These are phyloP conservation scores for Holacanthus passer DNA, from an alignment of 2,113 vertebrate genomes.

Conservation along the genomic window DNA sequence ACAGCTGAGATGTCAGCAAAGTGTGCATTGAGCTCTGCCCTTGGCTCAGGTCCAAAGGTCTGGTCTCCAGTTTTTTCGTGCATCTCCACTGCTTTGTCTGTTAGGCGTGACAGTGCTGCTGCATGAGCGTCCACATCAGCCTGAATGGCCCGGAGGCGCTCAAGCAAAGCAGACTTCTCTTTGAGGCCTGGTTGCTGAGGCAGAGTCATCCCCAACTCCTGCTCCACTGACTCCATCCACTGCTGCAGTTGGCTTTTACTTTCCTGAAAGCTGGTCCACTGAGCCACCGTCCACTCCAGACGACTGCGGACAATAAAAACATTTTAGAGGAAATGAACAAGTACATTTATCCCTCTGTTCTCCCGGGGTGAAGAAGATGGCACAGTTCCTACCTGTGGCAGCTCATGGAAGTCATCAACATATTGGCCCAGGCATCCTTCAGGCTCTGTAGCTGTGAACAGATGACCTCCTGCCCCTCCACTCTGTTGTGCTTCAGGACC, in stretches of 20 bases:
- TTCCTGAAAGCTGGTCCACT: constrained; percentile 93
- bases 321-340: not conserved
- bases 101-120: constrained; percentile 82
- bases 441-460: constrained; percentile 88
- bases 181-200: constrained; percentile 91
- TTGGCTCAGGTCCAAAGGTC: constrained; percentile 87
- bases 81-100: constrained; percentile 88
- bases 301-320: constrained; percentile 77
- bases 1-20: constrained; percentile 91
- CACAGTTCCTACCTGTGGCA: constrained; percentile 89
- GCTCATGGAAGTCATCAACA: constrained; percentile 87
- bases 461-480: constrained; percentile 90
- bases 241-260: constrained; percentile 90
- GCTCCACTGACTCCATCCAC: constrained; percentile 93
- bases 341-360: not conserved
- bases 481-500: constrained; percentile 89
- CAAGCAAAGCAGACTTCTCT: constrained; percentile 92
- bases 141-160: constrained; percentile 89
- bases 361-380: not conserved
- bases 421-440: constrained; percentile 89
- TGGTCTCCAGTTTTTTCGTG: constrained; percentile 90
- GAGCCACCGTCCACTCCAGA: constrained; percentile 90
- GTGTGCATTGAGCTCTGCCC: constrained; percentile 89
- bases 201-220: constrained; percentile 87
- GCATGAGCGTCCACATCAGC: constrained; percentile 90